These are phyloP conservation scores for Griposia aprilina DNA, from an alignment of 2,888 invertebrate species.

Conservation along the genomic window DNA sequence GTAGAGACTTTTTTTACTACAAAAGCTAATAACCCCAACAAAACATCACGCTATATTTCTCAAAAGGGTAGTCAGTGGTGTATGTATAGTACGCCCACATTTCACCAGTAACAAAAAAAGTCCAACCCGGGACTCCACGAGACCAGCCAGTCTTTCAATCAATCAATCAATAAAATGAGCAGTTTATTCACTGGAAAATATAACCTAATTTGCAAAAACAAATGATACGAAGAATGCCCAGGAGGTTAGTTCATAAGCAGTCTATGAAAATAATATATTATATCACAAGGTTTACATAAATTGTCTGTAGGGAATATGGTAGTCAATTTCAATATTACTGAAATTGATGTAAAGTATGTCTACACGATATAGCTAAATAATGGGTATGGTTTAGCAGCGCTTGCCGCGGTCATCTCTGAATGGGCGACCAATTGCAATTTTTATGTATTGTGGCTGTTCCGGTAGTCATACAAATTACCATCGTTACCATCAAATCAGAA, in stretches of 20 bases:
- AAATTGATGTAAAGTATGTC: slow-evolving; percentile 14
- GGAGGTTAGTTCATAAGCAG: slow-evolving; percentile 9
- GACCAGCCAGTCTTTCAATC: not conserved
- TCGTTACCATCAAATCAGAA: too few species aligned
- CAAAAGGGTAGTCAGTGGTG: too few species aligned
- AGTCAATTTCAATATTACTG: slow-evolving; percentile 11
- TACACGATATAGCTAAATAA: not conserved
- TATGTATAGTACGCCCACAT: too few species aligned
- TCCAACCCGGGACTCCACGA: not conserved
- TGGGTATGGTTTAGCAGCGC: not conserved
- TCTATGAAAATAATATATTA: slow-evolving; percentile 3
- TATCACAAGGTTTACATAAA: slow-evolving; percentile 12
- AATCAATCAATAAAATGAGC: slow-evolving; percentile 2
- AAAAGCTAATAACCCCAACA: too few species aligned
- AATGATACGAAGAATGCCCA: not conserved
- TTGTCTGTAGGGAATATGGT: slow-evolving; percentile 21
- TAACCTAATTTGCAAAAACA: not conserved
- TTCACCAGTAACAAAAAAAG: not conserved
- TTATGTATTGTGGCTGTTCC: too few species aligned
- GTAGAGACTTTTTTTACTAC: too few species aligned
- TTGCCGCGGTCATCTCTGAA: not conserved
- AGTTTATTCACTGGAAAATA: slow-evolving; percentile 15
- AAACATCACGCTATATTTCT: too few species aligned
- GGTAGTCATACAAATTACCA: too few species aligned
- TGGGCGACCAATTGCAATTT: too few species aligned